Evolutionary conservation across 2,797 vertebrate species (phyloP).

Genomic region (Momotus momota): DNA sequence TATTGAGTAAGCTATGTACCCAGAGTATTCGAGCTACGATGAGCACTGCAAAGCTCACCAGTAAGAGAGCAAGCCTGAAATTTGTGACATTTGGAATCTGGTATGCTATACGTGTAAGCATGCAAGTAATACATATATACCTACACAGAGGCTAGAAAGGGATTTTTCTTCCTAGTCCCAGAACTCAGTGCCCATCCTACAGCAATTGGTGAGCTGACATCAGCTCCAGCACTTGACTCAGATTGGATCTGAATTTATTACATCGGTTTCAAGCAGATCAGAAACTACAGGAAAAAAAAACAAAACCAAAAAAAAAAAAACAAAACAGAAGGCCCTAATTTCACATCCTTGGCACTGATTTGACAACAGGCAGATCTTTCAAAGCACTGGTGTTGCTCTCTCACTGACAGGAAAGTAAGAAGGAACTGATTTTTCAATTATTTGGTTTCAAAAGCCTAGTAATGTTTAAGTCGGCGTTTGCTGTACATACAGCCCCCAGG

Average conservation of each 20-base stretch:
- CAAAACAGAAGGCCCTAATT: neutral
- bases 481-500: constrained; percentile 12
- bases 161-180: neutral
- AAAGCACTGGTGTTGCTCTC: neutral
- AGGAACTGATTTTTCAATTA: constrained; percentile 36
- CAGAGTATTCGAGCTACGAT: neutral
- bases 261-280: neutral
- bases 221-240: neutral
- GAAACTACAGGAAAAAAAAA: neutral
- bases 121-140: neutral
- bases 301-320: neutral
- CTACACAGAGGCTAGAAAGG: neutral
- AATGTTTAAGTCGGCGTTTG: neutral
- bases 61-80: neutral
- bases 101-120: neutral
- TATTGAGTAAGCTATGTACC: neutral
- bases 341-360: neutral
- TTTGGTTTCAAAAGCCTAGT: constrained; percentile 17
- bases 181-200: neutral
- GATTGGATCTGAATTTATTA: neutral
- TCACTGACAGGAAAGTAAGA: constrained; percentile 1
- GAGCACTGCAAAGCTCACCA: neutral
- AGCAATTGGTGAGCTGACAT: neutral
- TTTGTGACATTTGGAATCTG: neutral
- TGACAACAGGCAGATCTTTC: constrained; percentile 6